Evolutionary conservation across 2,888 invertebrate genomes (phyloP).

Genomic region (Acanthopleura granulata): DNA sequence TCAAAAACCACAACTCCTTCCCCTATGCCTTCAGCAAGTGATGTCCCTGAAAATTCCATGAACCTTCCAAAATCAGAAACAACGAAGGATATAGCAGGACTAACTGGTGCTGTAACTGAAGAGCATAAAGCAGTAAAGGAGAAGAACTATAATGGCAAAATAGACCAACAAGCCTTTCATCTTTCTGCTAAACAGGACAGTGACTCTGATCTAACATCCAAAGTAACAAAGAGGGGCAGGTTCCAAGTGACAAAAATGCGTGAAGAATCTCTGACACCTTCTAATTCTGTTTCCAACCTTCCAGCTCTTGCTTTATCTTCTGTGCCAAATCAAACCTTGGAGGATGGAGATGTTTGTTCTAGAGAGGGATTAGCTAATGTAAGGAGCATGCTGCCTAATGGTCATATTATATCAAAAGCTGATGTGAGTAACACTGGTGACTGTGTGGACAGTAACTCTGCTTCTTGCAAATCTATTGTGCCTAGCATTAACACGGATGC

Average conservation of each 20-base stretch:
- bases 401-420: not conserved
- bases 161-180: not conserved
- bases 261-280: constrained; percentile 24
- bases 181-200: not conserved
- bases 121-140: not conserved
- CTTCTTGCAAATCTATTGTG: not conserved
- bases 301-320: constrained; percentile 10
- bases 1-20: no score
- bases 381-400: constrained; percentile 13
- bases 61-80: not conserved
- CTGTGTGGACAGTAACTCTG: not conserved
- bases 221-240: constrained; percentile 33
- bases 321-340: not conserved
- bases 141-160: not conserved
- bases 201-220: not conserved
- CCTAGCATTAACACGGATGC: not conserved
- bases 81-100: no score
- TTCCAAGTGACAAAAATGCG: constrained; percentile 50
- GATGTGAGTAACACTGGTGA: not conserved
- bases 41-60: not conserved
- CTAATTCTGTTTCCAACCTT: constrained; percentile 3
- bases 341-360: not conserved
- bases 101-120: not conserved
- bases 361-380: constrained; percentile 6
- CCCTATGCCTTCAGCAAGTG: not conserved